Evolutionary conservation across 2,888 invertebrate species (phyloP).

Genomic region (Hirtodrosophila duncani): DNA sequence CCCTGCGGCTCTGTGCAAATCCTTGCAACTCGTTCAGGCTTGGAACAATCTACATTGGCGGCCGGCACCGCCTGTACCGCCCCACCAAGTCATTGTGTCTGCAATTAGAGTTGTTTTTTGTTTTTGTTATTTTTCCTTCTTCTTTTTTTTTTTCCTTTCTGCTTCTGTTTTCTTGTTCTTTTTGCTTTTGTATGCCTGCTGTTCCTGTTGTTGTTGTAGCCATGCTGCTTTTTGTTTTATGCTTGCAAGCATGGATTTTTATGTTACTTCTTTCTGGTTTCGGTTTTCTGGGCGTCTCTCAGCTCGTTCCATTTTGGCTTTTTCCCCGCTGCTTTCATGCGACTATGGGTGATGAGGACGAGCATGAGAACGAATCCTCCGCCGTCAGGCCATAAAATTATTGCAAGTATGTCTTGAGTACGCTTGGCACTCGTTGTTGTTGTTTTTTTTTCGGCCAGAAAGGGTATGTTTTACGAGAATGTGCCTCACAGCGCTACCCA

Average conservation of each 20-base stretch:
- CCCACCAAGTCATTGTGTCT: constrained; percentile 62
- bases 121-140: constrained; percentile 44
- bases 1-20: constrained; percentile 65
- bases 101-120: constrained; percentile 70
- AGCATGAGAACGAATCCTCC: constrained; percentile 36
- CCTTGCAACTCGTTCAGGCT: constrained; percentile 66
- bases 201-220: constrained; percentile 50
- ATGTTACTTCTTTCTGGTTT: constrained; percentile 68
- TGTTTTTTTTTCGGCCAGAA: constrained; percentile 35
- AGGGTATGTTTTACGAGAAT: constrained; percentile 65
- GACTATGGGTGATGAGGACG: neutral
- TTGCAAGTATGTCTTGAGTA: constrained; percentile 70
- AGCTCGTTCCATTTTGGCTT: constrained; percentile 18
- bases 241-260: constrained; percentile 67
- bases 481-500: constrained; percentile 52
- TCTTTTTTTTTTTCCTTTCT: constrained; percentile 16
- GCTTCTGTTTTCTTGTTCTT: constrained; percentile 34
- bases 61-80: constrained; percentile 11
- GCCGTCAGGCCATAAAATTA: constrained; percentile 65
- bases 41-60: constrained; percentile 10
- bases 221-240: constrained; percentile 68
- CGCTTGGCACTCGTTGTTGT: constrained; percentile 56
- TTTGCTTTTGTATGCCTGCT: constrained; percentile 34
- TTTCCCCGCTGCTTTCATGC: constrained; percentile 2
- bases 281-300: constrained; percentile 29